A percentile compares a stretch with the other conserved stretches of the same genome.
Conservation (phyloP, 1,140 invertebrate species). For the Drosophila pectinifera region DNA sequence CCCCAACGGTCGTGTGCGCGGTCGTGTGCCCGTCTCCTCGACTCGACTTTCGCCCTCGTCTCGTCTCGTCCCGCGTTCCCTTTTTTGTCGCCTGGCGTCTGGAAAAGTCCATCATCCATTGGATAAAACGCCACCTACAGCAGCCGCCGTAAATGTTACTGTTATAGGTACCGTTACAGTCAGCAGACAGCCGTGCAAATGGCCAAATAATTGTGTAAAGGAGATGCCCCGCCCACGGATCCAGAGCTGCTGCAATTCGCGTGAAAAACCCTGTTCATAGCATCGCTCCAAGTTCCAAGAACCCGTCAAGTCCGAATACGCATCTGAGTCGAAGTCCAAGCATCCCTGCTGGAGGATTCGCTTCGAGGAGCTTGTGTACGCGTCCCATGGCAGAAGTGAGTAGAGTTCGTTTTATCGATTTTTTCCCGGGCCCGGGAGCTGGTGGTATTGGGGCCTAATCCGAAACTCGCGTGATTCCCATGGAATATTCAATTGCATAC, state of each 20-base stretch:
- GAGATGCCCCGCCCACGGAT: constrained; percentile 49
- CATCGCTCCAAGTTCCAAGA: constrained; percentile 21
- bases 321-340: constrained; percentile 9
- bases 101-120: constrained; percentile 16
- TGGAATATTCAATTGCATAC: constrained; percentile 65
- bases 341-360: constrained; percentile 16
- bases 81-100: constrained; percentile 22
- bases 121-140: constrained; percentile 11
- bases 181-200: constrained; percentile 7
- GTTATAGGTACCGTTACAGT: not conserved
- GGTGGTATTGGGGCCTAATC: constrained; percentile 47
- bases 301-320: constrained; percentile 1
- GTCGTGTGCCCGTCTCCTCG: constrained; percentile 16
- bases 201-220: constrained; percentile 31
- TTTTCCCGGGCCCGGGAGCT: constrained; percentile 52
- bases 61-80: constrained; percentile 13
- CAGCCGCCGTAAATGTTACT: not conserved
- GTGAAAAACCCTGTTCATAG: constrained; percentile 34
- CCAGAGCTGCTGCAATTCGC: constrained; percentile 14
- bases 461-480: constrained; percentile 75
- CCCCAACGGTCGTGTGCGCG: constrained; percentile 55
- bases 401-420: constrained; percentile 68
- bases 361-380: constrained; percentile 24
- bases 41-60: constrained; percentile 8
- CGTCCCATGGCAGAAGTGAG: constrained; percentile 65